Evolutionary conservation across 2,113 vertebrate species (phyloP), one percentile per base, ranked within the genome.

Genomic region (Platysteira castanea): DNA sequence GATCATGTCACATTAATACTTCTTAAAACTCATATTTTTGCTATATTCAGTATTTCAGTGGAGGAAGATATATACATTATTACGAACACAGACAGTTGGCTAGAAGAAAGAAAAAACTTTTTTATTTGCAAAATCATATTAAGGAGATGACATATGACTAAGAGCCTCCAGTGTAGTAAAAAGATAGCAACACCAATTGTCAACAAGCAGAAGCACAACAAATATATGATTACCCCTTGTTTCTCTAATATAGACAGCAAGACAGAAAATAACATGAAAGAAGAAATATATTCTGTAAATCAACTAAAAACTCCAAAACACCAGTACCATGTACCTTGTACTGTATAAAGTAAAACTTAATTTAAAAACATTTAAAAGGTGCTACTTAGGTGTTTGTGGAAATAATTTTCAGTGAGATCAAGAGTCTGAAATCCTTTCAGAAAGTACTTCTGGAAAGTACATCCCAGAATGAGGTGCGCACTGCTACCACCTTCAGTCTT

Each of bases 131-230:
- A 97, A 95, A 89, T 74, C 44, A 59, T 30, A 4, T 75, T 50
- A 28, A 69, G 68, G 28, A 85, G 89, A 76, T 87, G 35, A 41
- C 59, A 89, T 46, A 87, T 76, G 65, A 39, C 44, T 95, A 84
- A 93, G 7, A 61, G 47, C 28, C 70, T 80, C 15, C 76, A 52
- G 65, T 93, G 71, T 78, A 93, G 93, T 81, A 79, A 94, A 94
- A 93, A 96, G 88, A 89, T 77, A 95, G 85, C 52, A 89, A 71
- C 80, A 71, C 61, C 78, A 96, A 75, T 11, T 89, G 91, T 31
- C 84, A 95, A 75, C 84, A 84, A 92, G 71, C 87, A 93, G 89
- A 97, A 93, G 95, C 73, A 90, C 69, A 73, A 74, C 53, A 71
- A 92, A 87, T 90, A 15, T n/a, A 56, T 86, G 69, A 91, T 92